Percentiles rank a stretch among this genome's conserved stretches.
phyloP scores from a whole-genome alignment of 2,797 vertebrate species.

The Hippoglossus hippoglossus region DNA sequence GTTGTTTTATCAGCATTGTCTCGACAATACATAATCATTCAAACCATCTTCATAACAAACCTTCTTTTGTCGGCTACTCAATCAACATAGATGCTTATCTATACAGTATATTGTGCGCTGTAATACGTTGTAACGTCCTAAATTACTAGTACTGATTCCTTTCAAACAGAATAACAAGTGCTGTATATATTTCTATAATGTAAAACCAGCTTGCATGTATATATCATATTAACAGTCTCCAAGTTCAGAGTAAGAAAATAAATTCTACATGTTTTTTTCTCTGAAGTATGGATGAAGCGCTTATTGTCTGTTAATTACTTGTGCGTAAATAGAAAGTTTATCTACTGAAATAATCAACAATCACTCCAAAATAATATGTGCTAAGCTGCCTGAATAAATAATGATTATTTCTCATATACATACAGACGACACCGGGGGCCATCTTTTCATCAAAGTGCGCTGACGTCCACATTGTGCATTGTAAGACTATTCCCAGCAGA shows the following conservation, averaged over 20 bases:
- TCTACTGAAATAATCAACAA: constrained; percentile 25
- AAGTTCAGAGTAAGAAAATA: constrained; percentile 58
- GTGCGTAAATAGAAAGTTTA: constrained; percentile 23
- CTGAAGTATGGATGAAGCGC: constrained; percentile 6
- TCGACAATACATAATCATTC: constrained; percentile 33
- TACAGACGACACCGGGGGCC: constrained; percentile 29
- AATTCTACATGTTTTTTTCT: constrained; percentile 37
- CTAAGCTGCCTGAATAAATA: constrained; percentile 76
- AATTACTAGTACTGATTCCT: constrained; percentile 23
- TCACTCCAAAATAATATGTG: constrained; percentile 34
- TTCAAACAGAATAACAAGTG: constrained; percentile 11
- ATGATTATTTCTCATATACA: constrained; percentile 50
- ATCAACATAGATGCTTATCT: constrained; percentile 1
- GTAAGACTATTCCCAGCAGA: constrained; percentile 49
- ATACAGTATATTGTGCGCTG: constrained; percentile 9
- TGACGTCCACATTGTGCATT: constrained; percentile 59
- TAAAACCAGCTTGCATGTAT: constrained; percentile 20
- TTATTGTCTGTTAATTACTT: not conserved
- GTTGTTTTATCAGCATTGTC: not conserved
- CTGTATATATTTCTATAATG: constrained; percentile 1
- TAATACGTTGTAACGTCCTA: not conserved
- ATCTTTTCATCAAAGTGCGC: constrained; percentile 59
- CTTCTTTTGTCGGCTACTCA: constrained; percentile 4
- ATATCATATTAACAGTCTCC: constrained; percentile 1
- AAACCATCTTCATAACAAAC: not conserved